A percentile compares a stretch with the other conserved stretches of the same genome.
Evolutionary conservation across 2,888 invertebrate species (phyloP).

Genomic region (Hyles lineata): DNA sequence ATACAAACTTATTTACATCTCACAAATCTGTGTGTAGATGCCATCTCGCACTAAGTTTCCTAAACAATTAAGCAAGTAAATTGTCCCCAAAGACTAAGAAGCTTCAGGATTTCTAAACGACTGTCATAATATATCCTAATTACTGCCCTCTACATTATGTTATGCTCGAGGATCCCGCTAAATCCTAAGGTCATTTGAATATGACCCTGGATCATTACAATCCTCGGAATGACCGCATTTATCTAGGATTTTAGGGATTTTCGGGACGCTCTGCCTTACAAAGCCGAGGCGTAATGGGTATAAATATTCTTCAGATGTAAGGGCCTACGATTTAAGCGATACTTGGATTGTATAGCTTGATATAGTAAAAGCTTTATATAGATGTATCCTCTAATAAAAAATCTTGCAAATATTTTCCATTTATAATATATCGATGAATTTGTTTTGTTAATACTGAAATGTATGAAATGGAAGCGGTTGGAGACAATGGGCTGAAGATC

Average conservation of each 20-base stretch:
- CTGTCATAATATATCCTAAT: slow-evolving; percentile 7
- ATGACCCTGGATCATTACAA: slow-evolving; percentile 23
- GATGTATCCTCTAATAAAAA: background rate
- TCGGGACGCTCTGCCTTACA: slow-evolving; percentile 2
- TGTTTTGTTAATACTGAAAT: too few relatives aligned
- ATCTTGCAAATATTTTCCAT: too few relatives aligned
- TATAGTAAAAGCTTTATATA: too few relatives aligned
- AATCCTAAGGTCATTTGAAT: slow-evolving; percentile 26
- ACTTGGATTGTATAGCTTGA: background rate
- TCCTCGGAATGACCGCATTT: slow-evolving; percentile 26
- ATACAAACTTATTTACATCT: too few relatives aligned
- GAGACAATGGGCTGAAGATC: too few relatives aligned
- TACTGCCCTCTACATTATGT: slow-evolving; percentile 2
- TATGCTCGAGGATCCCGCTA: background rate
- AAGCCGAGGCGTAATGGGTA: slow-evolving; percentile 15
- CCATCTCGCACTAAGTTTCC: too few relatives aligned
- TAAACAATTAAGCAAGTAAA: background rate
- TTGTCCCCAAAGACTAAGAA: background rate
- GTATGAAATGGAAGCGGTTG: too few relatives aligned
- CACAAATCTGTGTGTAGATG: too few relatives aligned
- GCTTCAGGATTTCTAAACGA: background rate
- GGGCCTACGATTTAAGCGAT: slow-evolving; percentile 5
- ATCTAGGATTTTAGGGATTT: slow-evolving; percentile 21
- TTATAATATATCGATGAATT: too few relatives aligned
- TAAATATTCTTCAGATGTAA: slow-evolving; percentile 17